Percentiles rank a stretch among this genome's conserved stretches.
Conservation (phyloP, 2,113 vertebrate species). For the Globicephala melas region DNA sequence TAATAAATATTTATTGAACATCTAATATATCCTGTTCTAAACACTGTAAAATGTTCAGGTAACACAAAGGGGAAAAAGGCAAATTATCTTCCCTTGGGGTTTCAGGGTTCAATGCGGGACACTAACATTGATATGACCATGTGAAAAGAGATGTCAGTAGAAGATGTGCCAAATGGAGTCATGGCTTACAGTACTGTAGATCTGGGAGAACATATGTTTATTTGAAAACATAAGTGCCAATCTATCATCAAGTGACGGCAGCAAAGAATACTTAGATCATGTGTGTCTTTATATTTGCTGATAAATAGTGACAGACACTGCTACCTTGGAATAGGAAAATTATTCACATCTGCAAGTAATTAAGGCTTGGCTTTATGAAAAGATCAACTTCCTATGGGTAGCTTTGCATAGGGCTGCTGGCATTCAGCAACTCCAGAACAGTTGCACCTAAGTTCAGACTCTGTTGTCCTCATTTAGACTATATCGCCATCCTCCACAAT, state of each 20-base stretch:
- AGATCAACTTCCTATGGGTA: not conserved
- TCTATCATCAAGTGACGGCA: not conserved
- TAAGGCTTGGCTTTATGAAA: not conserved
- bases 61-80: not conserved
- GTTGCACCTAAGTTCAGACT: not conserved
- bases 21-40: not conserved
- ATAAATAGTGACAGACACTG: not conserved
- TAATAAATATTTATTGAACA: not conserved
- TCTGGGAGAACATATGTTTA: not conserved
- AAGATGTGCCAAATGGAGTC: not conserved
- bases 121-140: not conserved
- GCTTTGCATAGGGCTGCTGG: not conserved
- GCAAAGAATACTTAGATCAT: not conserved
- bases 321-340: not conserved
- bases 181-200: not conserved
- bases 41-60: not conserved
- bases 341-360: not conserved
- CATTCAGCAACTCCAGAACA: not conserved
- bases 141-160: not conserved
- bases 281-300: not conserved
- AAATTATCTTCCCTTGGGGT: not conserved
- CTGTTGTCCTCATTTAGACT: not conserved
- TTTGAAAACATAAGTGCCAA: not conserved
- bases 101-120: not conserved
- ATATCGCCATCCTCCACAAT: not conserved